Conservation (phyloP, 2,113 vertebrate species). For the Notothenia coriiceps region DNA sequence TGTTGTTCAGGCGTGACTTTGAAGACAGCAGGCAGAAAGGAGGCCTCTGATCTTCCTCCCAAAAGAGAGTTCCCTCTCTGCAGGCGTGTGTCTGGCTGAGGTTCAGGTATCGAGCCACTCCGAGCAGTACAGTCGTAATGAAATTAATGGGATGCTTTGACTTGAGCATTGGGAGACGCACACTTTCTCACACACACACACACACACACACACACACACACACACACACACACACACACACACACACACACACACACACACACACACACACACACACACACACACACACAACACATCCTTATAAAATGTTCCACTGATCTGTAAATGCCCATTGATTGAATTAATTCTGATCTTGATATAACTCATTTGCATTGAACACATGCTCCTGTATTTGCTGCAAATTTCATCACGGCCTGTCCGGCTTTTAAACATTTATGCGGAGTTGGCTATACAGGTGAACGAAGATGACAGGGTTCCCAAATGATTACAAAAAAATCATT, state of each 20-base stretch:
- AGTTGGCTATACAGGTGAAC: constrained; percentile 32
- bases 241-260: not conserved
- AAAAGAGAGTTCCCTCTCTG: constrained; percentile 62
- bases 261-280: not conserved
- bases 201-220: not conserved
- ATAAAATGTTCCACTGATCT: constrained; percentile 31
- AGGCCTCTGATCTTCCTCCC: constrained; percentile 77
- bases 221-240: not conserved
- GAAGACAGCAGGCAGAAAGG: constrained; percentile 76
- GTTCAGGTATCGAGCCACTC: constrained; percentile 65
- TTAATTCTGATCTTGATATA: constrained; percentile 34
- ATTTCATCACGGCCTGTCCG: constrained; percentile 39
- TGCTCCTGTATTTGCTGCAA: constrained; percentile 25
- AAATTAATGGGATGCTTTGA: constrained; percentile 59
- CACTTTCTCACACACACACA: not conserved
- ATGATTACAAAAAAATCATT: constrained; percentile 40
- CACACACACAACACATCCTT: not conserved
- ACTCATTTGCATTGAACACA: constrained; percentile 46
- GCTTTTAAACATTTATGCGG: constrained; percentile 46
- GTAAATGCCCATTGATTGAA: constrained; percentile 38
- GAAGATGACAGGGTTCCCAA: constrained; percentile 34
- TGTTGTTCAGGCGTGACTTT: constrained; percentile 78
- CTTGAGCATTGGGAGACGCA: not conserved
- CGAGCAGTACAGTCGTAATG: constrained; percentile 56
- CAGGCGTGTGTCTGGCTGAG: constrained; percentile 62